These are phyloP conservation scores for Oenanthe oenanthe DNA, from an alignment of 2,113 vertebrate species.

Conservation along the genomic window DNA sequence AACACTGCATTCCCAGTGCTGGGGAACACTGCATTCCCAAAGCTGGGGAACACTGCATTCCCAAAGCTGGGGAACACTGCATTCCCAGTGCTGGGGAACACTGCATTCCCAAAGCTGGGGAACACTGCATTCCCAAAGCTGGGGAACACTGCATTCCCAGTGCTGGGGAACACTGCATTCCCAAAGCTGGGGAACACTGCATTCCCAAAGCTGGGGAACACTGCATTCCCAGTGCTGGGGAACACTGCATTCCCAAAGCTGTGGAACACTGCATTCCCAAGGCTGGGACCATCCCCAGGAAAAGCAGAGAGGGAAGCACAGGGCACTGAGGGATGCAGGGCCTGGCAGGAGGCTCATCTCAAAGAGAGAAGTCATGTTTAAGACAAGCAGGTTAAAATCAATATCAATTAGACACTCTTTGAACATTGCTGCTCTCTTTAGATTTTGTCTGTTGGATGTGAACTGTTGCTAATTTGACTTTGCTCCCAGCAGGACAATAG, in stretches of 20 bases:
- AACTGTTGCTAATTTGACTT: constrained; percentile 52
- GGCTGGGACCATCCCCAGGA: neutral
- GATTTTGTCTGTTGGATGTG: constrained; percentile 46
- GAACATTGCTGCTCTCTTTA: constrained; percentile 57
- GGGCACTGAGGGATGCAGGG: neutral
- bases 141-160: neutral
- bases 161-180: too few species aligned
- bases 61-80: neutral
- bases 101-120: neutral
- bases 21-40: neutral
- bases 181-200: neutral
- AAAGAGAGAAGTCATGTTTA: neutral
- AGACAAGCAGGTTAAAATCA: constrained; percentile 55
- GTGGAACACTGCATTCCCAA: rapidly evolving
- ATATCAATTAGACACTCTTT: constrained; percentile 61
- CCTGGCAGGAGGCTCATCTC: neutral
- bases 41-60: neutral
- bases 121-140: neutral
- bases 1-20: neutral
- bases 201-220: neutral
- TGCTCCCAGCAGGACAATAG: neutral
- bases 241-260: too few species aligned
- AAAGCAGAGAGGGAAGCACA: neutral
- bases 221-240: neutral
- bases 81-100: neutral